A percentile compares a stretch with the other conserved stretches of the same genome.
phyloP scores from a whole-genome alignment of 1,140 invertebrate species.

The Phenacoccus solenopsis region DNA sequence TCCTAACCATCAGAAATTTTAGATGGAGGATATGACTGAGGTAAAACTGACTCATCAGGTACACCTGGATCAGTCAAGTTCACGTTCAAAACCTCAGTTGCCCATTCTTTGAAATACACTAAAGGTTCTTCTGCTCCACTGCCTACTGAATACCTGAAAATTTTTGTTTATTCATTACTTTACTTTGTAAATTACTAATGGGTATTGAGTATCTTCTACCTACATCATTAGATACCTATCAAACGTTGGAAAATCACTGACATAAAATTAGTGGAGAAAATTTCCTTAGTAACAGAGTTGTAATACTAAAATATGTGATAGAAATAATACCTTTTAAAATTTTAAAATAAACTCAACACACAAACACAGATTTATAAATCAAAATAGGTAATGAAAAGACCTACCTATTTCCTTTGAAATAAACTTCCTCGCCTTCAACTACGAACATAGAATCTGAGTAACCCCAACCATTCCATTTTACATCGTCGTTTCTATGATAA shows the following conservation, averaged over 20 bases:
- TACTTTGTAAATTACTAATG: no score
- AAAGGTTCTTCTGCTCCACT: neutral
- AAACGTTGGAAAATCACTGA: no score
- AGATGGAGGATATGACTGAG: neutral
- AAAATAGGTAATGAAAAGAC: slow-evolving; percentile 21
- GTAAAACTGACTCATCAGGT: neutral
- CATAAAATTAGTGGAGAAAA: no score
- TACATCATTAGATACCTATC: no score
- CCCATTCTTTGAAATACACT: neutral
- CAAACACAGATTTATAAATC: no score
- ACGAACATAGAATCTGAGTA: slow-evolving; percentile 83
- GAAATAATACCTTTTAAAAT: no score
- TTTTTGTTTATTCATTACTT: no score
- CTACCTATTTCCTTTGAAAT: slow-evolving; percentile 65
- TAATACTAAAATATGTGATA: no score
- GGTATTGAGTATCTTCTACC: no score
- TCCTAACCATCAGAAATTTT: neutral
- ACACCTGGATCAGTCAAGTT: neutral
- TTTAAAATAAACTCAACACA: no score
- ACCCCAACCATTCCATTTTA: slow-evolving; percentile 97
- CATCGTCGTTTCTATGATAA: neutral
- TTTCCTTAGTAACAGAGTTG: no score
- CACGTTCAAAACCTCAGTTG: neutral
- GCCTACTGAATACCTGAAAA: neutral
- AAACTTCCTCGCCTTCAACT: slow-evolving; percentile 45